Conservation (phyloP, 2,797 vertebrate genomes). For the Sebastes vulpes region DNA sequence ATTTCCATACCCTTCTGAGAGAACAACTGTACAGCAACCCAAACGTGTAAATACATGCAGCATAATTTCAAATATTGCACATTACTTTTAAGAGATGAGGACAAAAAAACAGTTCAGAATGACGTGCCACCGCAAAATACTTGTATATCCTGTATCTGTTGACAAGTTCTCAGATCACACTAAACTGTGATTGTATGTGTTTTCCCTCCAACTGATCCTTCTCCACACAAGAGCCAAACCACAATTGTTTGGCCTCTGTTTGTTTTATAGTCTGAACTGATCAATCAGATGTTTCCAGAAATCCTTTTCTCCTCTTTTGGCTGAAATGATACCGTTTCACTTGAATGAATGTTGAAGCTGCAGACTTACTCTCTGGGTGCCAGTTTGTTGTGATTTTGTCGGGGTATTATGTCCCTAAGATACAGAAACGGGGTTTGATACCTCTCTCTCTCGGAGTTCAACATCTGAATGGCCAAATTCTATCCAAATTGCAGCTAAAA, state of each 20-base stretch:
- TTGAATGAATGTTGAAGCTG: neutral
- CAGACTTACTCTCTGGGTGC: neutral
- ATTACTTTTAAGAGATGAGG: neutral
- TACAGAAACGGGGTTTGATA: neutral
- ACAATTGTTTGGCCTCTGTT: neutral
- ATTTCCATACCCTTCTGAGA: neutral
- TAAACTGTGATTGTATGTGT: neutral
- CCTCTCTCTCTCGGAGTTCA: neutral
- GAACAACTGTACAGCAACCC: neutral
- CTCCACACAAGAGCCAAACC: neutral
- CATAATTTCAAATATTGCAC: neutral
- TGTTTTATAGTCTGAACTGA: neutral
- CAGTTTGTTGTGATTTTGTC: neutral
- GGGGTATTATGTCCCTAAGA: neutral
- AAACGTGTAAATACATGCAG: neutral
- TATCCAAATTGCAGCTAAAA: neutral
- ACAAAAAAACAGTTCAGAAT: neutral
- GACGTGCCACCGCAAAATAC: neutral
- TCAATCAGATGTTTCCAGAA: neutral
- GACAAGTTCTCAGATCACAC: neutral
- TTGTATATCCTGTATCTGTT: neutral
- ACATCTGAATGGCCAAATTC: neutral
- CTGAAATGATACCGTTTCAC: neutral
- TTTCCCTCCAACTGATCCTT: neutral
- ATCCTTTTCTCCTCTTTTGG: neutral